Evolutionary conservation across 2,888 invertebrate species (phyloP).

Genomic region (Idaea straminata): DNA sequence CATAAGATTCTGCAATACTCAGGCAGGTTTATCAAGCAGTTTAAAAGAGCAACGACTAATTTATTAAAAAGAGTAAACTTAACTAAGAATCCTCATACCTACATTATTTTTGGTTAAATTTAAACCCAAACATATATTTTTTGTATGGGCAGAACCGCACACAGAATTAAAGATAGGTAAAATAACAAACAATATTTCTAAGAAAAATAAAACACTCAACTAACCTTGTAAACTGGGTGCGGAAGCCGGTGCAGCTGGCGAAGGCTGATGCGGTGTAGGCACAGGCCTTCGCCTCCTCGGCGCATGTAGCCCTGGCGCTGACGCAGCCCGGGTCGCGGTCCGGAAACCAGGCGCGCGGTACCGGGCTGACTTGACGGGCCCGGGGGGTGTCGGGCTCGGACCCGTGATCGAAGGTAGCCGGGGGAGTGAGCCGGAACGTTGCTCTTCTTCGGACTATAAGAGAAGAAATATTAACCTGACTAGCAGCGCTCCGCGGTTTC

Average conservation of each 20-base stretch:
- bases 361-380: constrained; percentile 90
- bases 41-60: too few species aligned
- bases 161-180: too few species aligned
- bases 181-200: too few species aligned
- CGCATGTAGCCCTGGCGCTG: constrained; percentile 87
- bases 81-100: too few species aligned
- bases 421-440: constrained; percentile 88
- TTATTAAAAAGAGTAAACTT: too few species aligned
- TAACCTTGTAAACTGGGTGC: constrained; percentile 80
- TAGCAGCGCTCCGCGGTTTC: too few species aligned
- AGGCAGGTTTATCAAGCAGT: too few species aligned
- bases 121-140: too few species aligned
- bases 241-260: constrained; percentile 66
- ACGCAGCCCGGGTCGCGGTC: constrained; percentile 87
- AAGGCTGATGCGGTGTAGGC: constrained; percentile 61
- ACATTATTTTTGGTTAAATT: too few species aligned
- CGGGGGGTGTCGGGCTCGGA: constrained; percentile 76
- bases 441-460: constrained; percentile 76
- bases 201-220: constrained; percentile 60
- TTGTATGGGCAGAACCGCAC: too few species aligned
- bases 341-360: constrained; percentile 92
- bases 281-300: constrained; percentile 80
- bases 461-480: neutral
- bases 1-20: too few species aligned
- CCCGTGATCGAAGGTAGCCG: constrained; percentile 81